A percentile compares a stretch with the other conserved stretches of the same genome.
Conservation (phyloP, 2,113 vertebrate genomes). For the Ptyas mucosa region DNA sequence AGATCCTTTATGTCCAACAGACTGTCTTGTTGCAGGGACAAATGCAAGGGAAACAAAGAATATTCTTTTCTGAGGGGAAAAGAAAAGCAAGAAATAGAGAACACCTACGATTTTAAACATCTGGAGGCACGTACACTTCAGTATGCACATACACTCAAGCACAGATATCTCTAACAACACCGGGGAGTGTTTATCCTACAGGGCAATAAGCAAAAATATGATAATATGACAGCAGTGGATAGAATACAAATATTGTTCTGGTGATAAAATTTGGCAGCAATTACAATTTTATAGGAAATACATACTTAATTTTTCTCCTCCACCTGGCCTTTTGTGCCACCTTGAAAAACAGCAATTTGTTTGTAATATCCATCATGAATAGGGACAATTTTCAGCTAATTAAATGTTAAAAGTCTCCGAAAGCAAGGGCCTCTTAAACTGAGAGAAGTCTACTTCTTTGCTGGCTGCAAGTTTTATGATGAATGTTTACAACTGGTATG, state of each 20-base stretch:
- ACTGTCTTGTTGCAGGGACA: background rate
- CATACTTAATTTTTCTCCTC: conserved; percentile 42
- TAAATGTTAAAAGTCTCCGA: conserved; percentile 33
- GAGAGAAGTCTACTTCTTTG: background rate
- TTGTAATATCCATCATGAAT: conserved; percentile 42
- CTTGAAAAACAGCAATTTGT: conserved; percentile 52
- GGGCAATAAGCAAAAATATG: conserved; percentile 42
- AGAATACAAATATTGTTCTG: conserved; percentile 31
- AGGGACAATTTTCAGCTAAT: conserved; percentile 31
- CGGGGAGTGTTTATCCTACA: conserved; percentile 30
- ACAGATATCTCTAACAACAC: conserved; percentile 11
- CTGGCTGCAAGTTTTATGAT: background rate
- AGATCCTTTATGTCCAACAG: background rate
- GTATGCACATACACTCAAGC: background rate
- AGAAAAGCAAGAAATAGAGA: background rate
- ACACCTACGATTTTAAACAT: background rate
- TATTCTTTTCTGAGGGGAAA: background rate
- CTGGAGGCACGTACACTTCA: background rate
- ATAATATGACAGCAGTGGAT: conserved; percentile 21
- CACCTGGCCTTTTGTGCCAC: conserved; percentile 50
- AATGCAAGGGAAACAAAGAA: background rate
- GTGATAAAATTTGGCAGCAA: conserved; percentile 42
- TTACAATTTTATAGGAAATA: conserved; percentile 52
- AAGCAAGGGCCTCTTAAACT: background rate
- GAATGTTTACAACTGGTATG: background rate